Percentiles rank a stretch among this genome's conserved stretches.
Conservation (phyloP, 1,140 invertebrate genomes). For the Nylanderia fulva region DNA sequence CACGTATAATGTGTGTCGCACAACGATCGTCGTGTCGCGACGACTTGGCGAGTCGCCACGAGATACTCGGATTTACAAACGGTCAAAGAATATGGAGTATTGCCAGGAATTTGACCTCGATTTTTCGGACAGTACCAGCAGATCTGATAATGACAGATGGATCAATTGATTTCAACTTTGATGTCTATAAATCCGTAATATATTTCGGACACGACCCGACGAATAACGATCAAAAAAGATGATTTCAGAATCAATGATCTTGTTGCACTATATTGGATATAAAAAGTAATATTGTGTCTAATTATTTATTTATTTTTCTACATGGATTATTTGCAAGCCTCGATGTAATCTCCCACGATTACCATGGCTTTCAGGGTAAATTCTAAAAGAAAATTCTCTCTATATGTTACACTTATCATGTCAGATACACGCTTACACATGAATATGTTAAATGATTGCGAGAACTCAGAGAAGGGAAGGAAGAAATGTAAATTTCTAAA, state of each 20-base stretch:
- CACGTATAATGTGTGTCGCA: not conserved
- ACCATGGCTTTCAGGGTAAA: too few relatives aligned
- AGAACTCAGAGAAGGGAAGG: conserved; percentile 25
- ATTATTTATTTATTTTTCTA: conserved; percentile 59
- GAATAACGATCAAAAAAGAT: conserved; percentile 33
- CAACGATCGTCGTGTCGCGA: not conserved
- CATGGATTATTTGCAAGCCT: conserved; percentile 55
- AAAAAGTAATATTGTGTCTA: not conserved
- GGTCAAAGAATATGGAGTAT: conserved; percentile 6
- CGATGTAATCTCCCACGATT: not conserved
- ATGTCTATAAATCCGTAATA: not conserved
- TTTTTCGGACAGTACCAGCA: not conserved
- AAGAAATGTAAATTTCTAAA: conserved; percentile 53
- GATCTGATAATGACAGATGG: not conserved
- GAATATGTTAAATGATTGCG: conserved; percentile 51
- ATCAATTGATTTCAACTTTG: not conserved
- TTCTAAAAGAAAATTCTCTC: too few relatives aligned
- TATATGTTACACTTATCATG: too few relatives aligned
- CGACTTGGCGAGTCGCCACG: not conserved
- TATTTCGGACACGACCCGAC: not conserved
- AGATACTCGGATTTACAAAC: conserved; percentile 6
- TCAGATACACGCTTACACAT: conserved; percentile 50
- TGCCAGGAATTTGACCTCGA: not conserved
- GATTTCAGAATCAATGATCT: not conserved
- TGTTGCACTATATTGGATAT: not conserved